Conservation (phyloP, 2,888 invertebrate genomes). For the Spatulosminthurus flaviceps region DNA sequence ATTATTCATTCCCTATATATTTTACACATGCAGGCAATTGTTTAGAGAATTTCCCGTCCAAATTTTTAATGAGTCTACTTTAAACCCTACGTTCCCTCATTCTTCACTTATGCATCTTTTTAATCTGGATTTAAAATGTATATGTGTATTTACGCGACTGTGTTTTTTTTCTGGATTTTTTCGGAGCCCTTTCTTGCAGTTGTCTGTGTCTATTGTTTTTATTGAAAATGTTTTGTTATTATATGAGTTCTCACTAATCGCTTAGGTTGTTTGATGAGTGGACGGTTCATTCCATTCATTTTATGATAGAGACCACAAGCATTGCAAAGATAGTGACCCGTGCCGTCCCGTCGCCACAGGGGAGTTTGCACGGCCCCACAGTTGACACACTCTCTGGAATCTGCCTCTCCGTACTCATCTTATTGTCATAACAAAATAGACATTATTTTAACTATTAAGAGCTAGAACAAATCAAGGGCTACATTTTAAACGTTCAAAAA, state of each 20-base stretch:
- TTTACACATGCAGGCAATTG: no score
- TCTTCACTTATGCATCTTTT: constrained; percentile 39
- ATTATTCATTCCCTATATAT: no score
- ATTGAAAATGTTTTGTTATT: constrained; percentile 10
- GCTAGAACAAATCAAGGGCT: neutral
- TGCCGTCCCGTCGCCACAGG: constrained; percentile 97
- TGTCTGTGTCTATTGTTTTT: neutral
- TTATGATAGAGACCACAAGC: constrained; percentile 96
- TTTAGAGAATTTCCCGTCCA: no score
- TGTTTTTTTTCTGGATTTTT: neutral
- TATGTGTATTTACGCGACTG: neutral
- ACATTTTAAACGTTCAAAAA: no score
- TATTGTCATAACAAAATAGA: constrained; percentile 43
- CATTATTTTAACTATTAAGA: neutral
- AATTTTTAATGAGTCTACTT: no score
- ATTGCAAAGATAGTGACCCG: constrained; percentile 99
- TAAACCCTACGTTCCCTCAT: neutral
- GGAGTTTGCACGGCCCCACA: constrained; percentile 81
- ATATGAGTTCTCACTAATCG: constrained; percentile 77
- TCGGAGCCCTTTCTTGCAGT: neutral
- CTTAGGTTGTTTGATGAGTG: constrained; percentile 89
- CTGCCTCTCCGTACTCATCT: constrained; percentile 64
- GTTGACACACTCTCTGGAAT: constrained; percentile 75
- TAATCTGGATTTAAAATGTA: neutral
- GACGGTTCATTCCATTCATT: constrained; percentile 94